Conservation (phyloP, 2,888 invertebrate genomes). For the Abrostola tripartita region DNA sequence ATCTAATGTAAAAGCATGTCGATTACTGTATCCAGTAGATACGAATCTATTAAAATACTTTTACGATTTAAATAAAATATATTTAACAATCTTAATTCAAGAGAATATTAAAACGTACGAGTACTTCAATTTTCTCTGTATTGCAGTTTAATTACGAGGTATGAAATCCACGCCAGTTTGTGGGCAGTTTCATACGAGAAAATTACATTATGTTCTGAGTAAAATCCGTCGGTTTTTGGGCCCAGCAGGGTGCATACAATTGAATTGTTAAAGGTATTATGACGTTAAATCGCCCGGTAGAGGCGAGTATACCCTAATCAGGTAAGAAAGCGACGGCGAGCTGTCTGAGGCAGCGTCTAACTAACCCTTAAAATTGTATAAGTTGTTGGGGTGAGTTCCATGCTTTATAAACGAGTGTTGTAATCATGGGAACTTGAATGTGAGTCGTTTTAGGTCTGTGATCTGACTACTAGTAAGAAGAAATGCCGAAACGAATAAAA, state of each 20-base stretch:
- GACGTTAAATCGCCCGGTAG: constrained; percentile 45
- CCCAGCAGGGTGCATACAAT: constrained; percentile 66
- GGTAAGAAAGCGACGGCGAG: constrained; percentile 54
- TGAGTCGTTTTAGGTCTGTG: constrained; percentile 13
- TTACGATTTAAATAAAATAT: not conserved
- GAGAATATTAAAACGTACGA: constrained; percentile 10
- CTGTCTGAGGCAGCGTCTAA: constrained; percentile 38
- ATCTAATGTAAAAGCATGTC: too few relatives aligned
- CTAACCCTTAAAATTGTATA: constrained; percentile 37
- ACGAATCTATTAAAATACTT: too few relatives aligned
- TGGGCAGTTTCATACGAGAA: constrained; percentile 54
- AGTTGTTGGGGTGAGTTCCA: constrained; percentile 19
- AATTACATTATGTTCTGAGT: constrained; percentile 58
- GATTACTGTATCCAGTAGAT: too few relatives aligned
- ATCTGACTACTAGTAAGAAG: not conserved
- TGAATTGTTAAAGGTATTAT: constrained; percentile 74
- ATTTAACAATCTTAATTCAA: not conserved
- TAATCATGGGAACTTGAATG: constrained; percentile 12
- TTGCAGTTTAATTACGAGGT: constrained; percentile 44
- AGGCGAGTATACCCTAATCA: constrained; percentile 59
- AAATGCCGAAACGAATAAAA: too few relatives aligned
- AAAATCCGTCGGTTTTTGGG: constrained; percentile 66
- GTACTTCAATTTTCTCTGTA: constrained; percentile 26
- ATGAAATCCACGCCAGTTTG: constrained; percentile 50
- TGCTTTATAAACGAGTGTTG: constrained; percentile 8